Evolutionary conservation across 2,113 vertebrate species (phyloP).

Genomic region (Guaruba guarouba): DNA sequence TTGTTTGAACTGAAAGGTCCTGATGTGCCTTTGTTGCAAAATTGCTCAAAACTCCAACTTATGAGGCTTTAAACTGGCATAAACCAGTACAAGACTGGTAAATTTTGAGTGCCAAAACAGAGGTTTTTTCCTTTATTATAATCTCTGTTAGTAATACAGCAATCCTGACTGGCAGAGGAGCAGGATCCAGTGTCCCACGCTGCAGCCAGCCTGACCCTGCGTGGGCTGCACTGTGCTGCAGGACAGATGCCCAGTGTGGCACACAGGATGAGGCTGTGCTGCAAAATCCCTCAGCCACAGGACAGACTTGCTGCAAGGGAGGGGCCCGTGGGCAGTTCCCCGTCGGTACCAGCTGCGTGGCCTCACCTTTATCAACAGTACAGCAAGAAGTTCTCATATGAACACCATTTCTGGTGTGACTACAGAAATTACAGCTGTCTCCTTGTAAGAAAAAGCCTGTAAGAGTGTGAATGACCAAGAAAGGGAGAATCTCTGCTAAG

Average conservation of each 20-base stretch:
- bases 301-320: background rate
- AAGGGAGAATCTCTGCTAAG: background rate
- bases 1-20: background rate
- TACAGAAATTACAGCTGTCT: background rate
- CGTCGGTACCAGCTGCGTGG: fast-evolving
- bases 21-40: background rate
- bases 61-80: background rate
- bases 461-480: background rate
- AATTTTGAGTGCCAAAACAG: background rate
- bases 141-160: background rate
- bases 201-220: background rate
- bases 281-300: background rate
- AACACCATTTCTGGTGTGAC: background rate
- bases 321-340: background rate
- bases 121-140: background rate
- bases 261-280: fast-evolving
- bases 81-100: background rate
- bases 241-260: fast-evolving
- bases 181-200: fast-evolving
- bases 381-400: background rate
- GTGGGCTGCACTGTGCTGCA: fast-evolving
- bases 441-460: background rate
- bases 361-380: background rate
- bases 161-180: background rate
- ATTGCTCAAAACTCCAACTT: background rate